phyloP scores from a whole-genome alignment of 2,888 invertebrate species.

The Eupithecia inturbata region DNA sequence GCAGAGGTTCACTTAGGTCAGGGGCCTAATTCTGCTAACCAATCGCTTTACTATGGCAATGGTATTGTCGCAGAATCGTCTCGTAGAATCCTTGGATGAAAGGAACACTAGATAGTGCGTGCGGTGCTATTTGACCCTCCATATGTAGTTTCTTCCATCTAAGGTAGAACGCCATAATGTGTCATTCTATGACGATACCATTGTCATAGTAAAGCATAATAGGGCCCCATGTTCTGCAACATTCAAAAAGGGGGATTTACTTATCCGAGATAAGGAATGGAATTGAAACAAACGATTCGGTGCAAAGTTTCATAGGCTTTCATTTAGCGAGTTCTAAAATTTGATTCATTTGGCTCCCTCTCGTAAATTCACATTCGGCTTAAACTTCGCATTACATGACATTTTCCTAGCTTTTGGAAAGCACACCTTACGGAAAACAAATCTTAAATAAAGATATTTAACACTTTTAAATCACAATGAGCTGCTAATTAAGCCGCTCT shows the following conservation, averaged over 20 bases:
- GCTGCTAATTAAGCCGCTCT: slow-evolving; percentile 50
- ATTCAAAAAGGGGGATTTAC: background rate
- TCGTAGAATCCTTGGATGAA: no score
- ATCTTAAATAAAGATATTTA: slow-evolving; percentile 4
- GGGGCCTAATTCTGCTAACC: background rate
- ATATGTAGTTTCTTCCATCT: background rate
- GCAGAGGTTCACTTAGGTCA: background rate
- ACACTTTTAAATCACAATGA: slow-evolving; percentile 39
- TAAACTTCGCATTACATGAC: background rate
- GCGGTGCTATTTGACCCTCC: background rate
- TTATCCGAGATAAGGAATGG: background rate
- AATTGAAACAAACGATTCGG: background rate
- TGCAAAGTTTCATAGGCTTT: background rate
- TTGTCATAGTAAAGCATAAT: background rate
- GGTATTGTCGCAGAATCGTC: background rate
- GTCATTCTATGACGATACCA: background rate
- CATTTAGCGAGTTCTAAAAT: background rate
- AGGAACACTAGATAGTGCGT: background rate
- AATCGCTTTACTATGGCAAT: background rate
- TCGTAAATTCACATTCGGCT: background rate
- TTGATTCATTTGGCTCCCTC: background rate
- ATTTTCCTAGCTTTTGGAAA: background rate
- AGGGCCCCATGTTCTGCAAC: background rate
- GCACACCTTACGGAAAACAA: background rate
- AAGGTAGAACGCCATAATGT: background rate